Base-by-base conservation (phyloP, 53 echinoderm and acorn worm genomes). In the Hippasteria phrygiana region DNA sequence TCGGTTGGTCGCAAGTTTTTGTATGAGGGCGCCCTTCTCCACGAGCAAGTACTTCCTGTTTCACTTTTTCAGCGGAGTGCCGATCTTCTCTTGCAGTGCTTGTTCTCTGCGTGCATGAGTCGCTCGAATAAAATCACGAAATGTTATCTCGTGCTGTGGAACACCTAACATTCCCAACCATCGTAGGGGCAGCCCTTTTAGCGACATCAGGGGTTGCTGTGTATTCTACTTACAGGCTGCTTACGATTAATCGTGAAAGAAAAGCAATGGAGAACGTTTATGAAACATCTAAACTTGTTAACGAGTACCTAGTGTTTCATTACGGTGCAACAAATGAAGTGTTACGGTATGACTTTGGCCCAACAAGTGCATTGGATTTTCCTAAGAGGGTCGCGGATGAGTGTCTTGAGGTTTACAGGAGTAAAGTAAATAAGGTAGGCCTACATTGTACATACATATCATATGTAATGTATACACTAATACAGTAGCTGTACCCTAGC, bases 301-400 rank as follows among this genome's bases (percentile, higher is more conserved):
- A 96, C 62, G 94, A 98, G 78, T 98, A 96, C 76, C 80, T 98
- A 24, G 91, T 94, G 53, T 94, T 97, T 71, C 95, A 97, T 47
- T 97, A 88, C 89, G 95, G 95, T 10, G 89, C 92, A 26, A 91
- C 98, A 28, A 88, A 91, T 29, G 98, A 95, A 47, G 94, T 97
- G 11, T 90, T 96, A 65, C 91, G 95, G 67, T 96, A 95, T 82
- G 93, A 93, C 74, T 94, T 90, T 70, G 95, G 94, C 20, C 98
- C 98, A 10, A 94, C 90, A 70, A 95, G 92, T 18, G 83, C 98
- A 22, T 88, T 97, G 14, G 98, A 97, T 83, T 97, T 95, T 70
- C 89, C 98, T 36, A 88, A 93, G 24, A 83, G 95, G 64, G 95
- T 97, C 54, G 98, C 92, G 11, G 95, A 97, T 35, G 98, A 97